Evolutionary conservation across 2,888 invertebrate genomes (phyloP).

Genomic region (Shargacucullia verbasci): DNA sequence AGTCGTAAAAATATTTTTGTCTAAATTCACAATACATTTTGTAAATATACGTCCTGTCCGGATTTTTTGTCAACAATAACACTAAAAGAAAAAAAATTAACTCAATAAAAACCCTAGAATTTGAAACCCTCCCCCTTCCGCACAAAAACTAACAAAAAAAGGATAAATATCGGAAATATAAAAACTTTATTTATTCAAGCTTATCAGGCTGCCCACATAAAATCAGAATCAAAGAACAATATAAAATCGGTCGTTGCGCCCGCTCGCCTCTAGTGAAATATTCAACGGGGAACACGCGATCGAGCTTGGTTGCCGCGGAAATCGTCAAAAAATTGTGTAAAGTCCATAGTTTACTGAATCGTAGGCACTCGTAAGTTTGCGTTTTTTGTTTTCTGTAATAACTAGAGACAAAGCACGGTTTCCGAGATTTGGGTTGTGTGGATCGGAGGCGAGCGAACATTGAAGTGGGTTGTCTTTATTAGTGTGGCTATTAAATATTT

Average conservation of each 20-base stretch:
- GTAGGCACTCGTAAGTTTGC: constrained; percentile 7
- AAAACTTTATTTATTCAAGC: constrained; percentile 48
- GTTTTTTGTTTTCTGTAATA: constrained; percentile 10
- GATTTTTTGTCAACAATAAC: no score
- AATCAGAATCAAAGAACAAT: constrained; percentile 57
- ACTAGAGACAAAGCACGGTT: neutral
- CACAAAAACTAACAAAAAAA: neutral
- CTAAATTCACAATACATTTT: no score
- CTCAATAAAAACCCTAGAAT: no score
- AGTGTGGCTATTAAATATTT: constrained; percentile 1
- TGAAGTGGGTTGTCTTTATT: constrained; percentile 7
- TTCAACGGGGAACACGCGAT: constrained; percentile 42
- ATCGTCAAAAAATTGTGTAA: constrained; percentile 34
- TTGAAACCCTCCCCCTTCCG: neutral
- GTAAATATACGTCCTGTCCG: no score
- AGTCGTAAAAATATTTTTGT: no score
- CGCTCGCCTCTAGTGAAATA: constrained; percentile 35
- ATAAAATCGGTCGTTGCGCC: constrained; percentile 59
- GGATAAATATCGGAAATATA: constrained; percentile 23
- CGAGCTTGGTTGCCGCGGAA: constrained; percentile 4
- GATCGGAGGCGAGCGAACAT: constrained; percentile 4
- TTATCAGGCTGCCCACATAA: constrained; percentile 53
- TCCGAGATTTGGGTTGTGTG: neutral
- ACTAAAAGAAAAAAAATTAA: no score
- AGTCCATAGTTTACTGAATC: constrained; percentile 25